These are phyloP conservation scores for Corythucha ciliata DNA, from an alignment of 2,888 invertebrate species.

Conservation along the genomic window DNA sequence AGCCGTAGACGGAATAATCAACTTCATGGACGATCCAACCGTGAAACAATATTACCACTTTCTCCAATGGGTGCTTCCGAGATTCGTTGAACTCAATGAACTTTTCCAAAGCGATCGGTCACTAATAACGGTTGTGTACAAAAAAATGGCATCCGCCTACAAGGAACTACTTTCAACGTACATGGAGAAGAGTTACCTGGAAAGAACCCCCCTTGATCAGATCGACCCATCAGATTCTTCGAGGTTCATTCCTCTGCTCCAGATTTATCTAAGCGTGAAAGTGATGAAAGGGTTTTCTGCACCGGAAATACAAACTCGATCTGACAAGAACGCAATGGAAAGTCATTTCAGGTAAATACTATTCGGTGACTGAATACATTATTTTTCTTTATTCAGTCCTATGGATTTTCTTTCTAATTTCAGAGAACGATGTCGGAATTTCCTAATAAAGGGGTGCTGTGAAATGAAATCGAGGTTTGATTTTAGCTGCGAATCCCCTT, in stretches of 20 bases:
- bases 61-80: background rate
- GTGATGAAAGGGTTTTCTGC: too few species aligned
- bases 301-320: too few species aligned
- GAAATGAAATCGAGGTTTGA: slow-evolving; percentile 1
- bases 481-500: too few species aligned
- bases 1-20: background rate
- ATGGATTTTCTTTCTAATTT: too few species aligned
- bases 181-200: background rate
- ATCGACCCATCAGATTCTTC: background rate
- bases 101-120: background rate
- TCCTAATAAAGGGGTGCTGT: background rate
- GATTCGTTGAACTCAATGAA: background rate
- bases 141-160: background rate
- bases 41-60: background rate
- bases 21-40: background rate
- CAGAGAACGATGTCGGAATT: background rate
- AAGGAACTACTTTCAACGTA: background rate
- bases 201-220: background rate
- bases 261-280: background rate
- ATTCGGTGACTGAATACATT: too few species aligned
- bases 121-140: background rate
- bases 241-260: background rate
- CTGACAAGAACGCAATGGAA: too few species aligned
- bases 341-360: too few species aligned
- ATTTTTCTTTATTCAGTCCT: too few species aligned